Evolutionary conservation across 1,140 invertebrate genomes (phyloP), one percentile per base, ranked within the genome.

Genomic region (Camponotus vicinus): DNA sequence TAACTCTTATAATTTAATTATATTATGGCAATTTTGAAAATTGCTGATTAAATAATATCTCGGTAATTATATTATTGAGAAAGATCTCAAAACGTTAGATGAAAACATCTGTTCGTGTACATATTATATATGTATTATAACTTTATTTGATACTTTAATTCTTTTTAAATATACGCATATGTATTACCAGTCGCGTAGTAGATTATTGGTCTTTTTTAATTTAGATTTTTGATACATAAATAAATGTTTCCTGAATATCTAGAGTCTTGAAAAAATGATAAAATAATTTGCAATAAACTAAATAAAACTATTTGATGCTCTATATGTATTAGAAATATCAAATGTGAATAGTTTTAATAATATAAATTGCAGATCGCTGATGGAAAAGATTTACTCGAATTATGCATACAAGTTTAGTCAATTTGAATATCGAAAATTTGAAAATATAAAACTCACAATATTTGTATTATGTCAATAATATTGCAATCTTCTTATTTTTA

Each of bases 391-490:
- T 42, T 37, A 69, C 4, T 80, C 21, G 13, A 69, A 40, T 11
- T 42, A 59, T n/a, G 32, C 37, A 8, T 61, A 57, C 57, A 70
- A 27, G 7, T 73, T 7, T 61, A 75, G 13, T 73, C 8, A 27
- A 73, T 61, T 75, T 37, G 18, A 82, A 9, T 18, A 18, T 49
- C 6, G 3, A 75, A 45, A 83, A 21, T 61, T 59, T 45, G 13
- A 34, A 83, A 61, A 18, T 75, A 45, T 61, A 83, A 70, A 80
- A 70, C 52, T 57, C 13, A 42, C 27, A 80, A 42, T 83, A 37
- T 75, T 75, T 37, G 11, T 59, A 45, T 71, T n/a, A 63, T 75
- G 49, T 66, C 6, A 61, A 70, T 70, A 57, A 79, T 80, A 70
- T 69, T 52, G 34, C 66, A 52, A 69, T 55, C 15, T 79, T 49